Base-by-base conservation (phyloP, 2,797 vertebrate species). In the Austrolebias charrua region DNA sequence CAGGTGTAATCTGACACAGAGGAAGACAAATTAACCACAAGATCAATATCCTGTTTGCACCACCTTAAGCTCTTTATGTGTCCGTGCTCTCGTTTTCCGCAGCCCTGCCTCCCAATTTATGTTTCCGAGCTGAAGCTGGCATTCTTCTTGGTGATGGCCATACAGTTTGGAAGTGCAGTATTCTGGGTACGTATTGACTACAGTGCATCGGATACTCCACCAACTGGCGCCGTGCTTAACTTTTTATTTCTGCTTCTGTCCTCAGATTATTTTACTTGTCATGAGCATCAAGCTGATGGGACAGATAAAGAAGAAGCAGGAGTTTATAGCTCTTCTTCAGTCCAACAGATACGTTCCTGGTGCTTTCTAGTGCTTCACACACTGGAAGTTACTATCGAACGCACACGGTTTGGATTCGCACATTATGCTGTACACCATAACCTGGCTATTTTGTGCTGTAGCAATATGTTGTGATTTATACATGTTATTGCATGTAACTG, bases 241-340 rank as follows among this genome's bases (percentile, higher is more conserved):
- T 49, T 13, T 49, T 45, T 44, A 7, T 13, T 2, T 51, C 11
- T 24, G 13, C 20, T 65, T 75, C 29, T 16, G 5, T 43, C n/a
- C 49, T 0, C 75, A 90, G 89, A 80, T 77, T 60, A 79, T 90
- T 63, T 61, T 91, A 56, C 85, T 91, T 2, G 63, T 88, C 0
- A 89, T 91, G 88, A 88, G 89, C 76, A 78, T 89, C 80, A 89
- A 90, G 63, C 83, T 91, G 69, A 91, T 89, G 87, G 87, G 86
- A 8, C 89, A 91, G 76, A 81, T 91, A 5, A 86, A 78, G 51
- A 81, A 85, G 65, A 91, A 90, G 82, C 80, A 89, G 71, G 88
- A 90, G 65, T 90, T 91, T 69, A 83, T 88, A 53, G 82, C 88
- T 66, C 83, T 91, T 19, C 86, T 91, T 15, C 82, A 88, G 18